Conservation (phyloP, 2,797 vertebrate genomes). For the Antrozous pallidus region DNA sequence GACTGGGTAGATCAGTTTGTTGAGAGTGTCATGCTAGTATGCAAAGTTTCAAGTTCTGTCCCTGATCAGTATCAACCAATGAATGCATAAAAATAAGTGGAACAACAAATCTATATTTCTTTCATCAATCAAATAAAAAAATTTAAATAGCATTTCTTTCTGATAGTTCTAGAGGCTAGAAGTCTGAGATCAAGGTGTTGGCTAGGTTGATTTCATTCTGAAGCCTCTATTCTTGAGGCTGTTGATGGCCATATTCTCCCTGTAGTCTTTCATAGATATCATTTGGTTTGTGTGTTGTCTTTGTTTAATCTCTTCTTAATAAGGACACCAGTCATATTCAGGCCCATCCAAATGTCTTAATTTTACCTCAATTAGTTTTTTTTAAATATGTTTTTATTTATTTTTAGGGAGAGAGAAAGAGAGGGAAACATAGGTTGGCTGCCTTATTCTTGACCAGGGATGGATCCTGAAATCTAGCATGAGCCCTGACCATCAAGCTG, state of each 20-base stretch:
- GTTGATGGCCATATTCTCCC: neutral
- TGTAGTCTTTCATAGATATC: neutral
- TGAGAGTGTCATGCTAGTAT: no score
- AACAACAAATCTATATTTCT: no score
- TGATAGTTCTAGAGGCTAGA: neutral
- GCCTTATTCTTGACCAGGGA: no score
- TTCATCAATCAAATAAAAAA: neutral
- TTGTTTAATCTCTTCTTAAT: neutral
- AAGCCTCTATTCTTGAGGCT: neutral
- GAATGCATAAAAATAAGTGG: no score
- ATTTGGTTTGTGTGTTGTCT: neutral
- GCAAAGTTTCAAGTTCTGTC: no score
- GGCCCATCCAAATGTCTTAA: neutral
- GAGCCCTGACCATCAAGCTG: no score
- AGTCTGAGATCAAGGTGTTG: neutral
- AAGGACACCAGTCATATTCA: neutral
- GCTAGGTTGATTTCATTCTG: neutral
- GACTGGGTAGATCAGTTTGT: no score
- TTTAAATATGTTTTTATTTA: no score
- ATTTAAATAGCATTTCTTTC: neutral
- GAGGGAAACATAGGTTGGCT: no score
- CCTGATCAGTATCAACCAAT: no score
- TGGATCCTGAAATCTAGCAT: no score
- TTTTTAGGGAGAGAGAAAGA: no score
- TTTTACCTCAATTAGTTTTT: neutral